Evolutionary conservation across 1,140 invertebrate species (phyloP).

Genomic region (Achroia grisella): DNA sequence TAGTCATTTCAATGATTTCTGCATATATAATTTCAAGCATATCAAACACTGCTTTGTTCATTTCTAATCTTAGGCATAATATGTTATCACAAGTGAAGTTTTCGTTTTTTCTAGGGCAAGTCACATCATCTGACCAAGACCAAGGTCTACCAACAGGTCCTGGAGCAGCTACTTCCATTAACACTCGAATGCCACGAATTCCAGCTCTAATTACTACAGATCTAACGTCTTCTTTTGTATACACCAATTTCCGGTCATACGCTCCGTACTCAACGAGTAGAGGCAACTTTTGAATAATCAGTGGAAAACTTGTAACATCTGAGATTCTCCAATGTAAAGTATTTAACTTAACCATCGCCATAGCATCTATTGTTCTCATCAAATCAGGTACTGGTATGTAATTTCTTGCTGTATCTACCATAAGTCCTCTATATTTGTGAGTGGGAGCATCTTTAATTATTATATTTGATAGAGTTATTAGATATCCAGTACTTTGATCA

Average conservation of each 20-base stretch:
- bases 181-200: constrained; percentile 79
- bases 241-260: constrained; percentile 79
- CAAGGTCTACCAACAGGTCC: constrained; percentile 83
- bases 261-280: constrained; percentile 82
- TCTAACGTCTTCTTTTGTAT: constrained; percentile 78
- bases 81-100: constrained; percentile 78
- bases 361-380: constrained; percentile 81
- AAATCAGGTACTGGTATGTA: constrained; percentile 81
- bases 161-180: constrained; percentile 84
- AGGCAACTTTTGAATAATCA: constrained; percentile 78
- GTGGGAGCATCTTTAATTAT: constrained; percentile 75
- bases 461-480: constrained; percentile 74
- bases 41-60: constrained; percentile 76
- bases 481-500: constrained; percentile 74
- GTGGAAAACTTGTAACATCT: constrained; percentile 87
- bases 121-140: constrained; percentile 82
- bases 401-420: constrained; percentile 85
- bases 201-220: constrained; percentile 79
- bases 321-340: constrained; percentile 89
- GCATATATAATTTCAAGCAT: constrained; percentile 74
- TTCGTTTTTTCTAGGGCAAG: constrained; percentile 79
- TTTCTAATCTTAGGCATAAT: constrained; percentile 79
- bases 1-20: constrained; percentile 75
- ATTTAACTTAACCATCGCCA: constrained; percentile 86
- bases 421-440: constrained; percentile 81